Evolutionary conservation across 2,797 vertebrate genomes (phyloP), one percentile per base, ranked within the genome.

Genomic region (Sebastes wilsoni): DNA sequence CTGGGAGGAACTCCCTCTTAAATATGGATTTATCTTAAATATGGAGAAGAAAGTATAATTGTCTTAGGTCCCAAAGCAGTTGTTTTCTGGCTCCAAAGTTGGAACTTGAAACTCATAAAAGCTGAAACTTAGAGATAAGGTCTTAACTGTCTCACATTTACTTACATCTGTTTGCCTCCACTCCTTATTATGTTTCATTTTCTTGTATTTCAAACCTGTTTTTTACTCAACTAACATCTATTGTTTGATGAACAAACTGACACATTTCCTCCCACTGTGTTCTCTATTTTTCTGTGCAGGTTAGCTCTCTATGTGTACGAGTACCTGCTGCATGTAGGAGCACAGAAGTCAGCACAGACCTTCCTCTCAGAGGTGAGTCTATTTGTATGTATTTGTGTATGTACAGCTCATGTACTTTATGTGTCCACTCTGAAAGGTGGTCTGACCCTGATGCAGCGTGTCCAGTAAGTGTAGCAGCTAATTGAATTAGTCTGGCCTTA

Each of bases 231-330:
- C 38, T 13, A 32, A 69, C 18, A 68, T 30, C 54, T 23, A 2
- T 11, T 28, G 22, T 54, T 42, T 22, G 12, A 72, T 55, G 28
- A 54, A 67, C n/a, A 46, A 32, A 69, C 66, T 87, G 61, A 89
- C 70, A 52, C 20, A 18, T 66, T 54, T 82, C 68, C 32, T 86
- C 52, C 61, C 34, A 7, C 62, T 77, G 72, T 79, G 52, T 77
- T 78, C 59, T 86, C 13, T 78, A 13, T 88, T 42, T 86, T 59
- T 79, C 2, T 85, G 64, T 85, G 56, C 95, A 99, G 98, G 95
- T 97, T 99, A 97, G 98, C 98, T 80, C 96, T 99, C 83, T 99
- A 99, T 42, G 98, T 99, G 85, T 99, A 99, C 86, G 98, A 99
- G 91, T 99, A 99, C 94, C 96, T 99, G 95, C 97, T 99, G 93